These are phyloP conservation scores for Heliopora coerulea DNA, from an alignment of 92 coral and sea anemone genomes.

Conservation along the genomic window DNA sequence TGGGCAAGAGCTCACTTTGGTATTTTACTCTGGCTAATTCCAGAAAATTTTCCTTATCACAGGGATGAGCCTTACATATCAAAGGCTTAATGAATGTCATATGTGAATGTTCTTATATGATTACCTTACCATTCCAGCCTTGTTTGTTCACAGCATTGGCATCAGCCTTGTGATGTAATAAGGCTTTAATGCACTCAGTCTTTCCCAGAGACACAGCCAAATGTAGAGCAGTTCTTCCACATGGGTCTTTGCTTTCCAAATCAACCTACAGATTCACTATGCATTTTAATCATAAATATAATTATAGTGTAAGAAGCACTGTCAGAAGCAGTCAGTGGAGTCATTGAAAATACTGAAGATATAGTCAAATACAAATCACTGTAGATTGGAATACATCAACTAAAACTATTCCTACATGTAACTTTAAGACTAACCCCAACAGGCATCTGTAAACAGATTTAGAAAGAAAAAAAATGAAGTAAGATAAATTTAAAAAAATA, in stretches of 20 bases:
- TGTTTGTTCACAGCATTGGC: conserved; percentile 84
- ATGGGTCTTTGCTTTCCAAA: conserved; percentile 75
- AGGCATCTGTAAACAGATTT: too few species aligned
- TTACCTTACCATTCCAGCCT: conserved; percentile 97
- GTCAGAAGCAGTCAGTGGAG: not conserved
- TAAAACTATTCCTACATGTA: too few species aligned
- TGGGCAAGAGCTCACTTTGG: too few species aligned
- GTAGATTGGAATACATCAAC: too few species aligned
- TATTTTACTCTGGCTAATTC: too few species aligned
- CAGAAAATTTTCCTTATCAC: too few species aligned
- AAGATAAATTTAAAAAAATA: too few species aligned
- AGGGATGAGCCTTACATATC: too few species aligned
- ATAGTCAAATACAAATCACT: too few species aligned
- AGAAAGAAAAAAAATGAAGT: too few species aligned
- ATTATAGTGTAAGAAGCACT: not conserved
- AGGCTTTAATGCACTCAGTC: conserved; percentile 69
- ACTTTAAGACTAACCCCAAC: too few species aligned
- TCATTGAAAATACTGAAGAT: too few species aligned
- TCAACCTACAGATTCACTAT: conserved; percentile 26
- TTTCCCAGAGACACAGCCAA: conserved; percentile 85
- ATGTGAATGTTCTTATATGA: not conserved
- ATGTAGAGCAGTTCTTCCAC: conserved; percentile 95
- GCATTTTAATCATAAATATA: not conserved
- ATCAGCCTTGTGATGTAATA: conserved; percentile 76
- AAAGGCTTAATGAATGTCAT: not conserved